Percentiles rank a stretch among this genome's conserved stretches.
Evolutionary conservation across 1,140 invertebrate species (phyloP).

Genomic region (Lasioglossum albipes): DNA sequence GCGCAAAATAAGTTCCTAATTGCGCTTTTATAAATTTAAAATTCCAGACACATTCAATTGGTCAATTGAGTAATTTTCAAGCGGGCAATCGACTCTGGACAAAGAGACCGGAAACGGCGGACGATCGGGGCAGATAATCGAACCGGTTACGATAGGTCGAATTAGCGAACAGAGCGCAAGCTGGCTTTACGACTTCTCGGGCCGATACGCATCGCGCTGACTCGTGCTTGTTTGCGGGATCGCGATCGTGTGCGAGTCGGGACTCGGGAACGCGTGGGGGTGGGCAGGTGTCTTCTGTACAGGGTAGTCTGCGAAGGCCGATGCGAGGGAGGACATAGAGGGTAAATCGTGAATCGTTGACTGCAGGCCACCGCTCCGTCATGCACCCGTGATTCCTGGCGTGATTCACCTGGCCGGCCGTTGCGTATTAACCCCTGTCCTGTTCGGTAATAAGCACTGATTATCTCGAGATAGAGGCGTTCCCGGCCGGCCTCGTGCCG

Average conservation of each 20-base stretch:
- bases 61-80: neutral
- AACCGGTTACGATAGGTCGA: constrained; percentile 33
- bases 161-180: constrained; percentile 9
- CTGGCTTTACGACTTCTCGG: constrained; percentile 61
- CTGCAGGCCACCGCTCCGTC: constrained; percentile 67
- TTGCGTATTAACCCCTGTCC: constrained; percentile 73
- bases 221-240: constrained; percentile 70
- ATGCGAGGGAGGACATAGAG: constrained; percentile 59
- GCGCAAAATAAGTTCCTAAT: too few relatives aligned
- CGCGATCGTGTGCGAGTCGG: constrained; percentile 31
- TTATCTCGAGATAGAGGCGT: constrained; percentile 65
- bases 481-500: constrained; percentile 36
- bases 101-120: neutral
- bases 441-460: constrained; percentile 61
- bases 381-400: constrained; percentile 75
- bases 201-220: constrained; percentile 67
- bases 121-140: constrained; percentile 9
- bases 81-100: constrained; percentile 10
- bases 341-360: constrained; percentile 75
- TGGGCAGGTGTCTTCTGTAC: constrained; percentile 71
- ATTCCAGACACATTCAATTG: too few relatives aligned
- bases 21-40: too few relatives aligned
- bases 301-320: constrained; percentile 5
- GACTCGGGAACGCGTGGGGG: constrained; percentile 37
- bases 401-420: constrained; percentile 80